Percentiles rank a stretch among this genome's conserved stretches.
Conservation (phyloP, 2,113 vertebrate genomes). For the Donacobius atricapilla region DNA sequence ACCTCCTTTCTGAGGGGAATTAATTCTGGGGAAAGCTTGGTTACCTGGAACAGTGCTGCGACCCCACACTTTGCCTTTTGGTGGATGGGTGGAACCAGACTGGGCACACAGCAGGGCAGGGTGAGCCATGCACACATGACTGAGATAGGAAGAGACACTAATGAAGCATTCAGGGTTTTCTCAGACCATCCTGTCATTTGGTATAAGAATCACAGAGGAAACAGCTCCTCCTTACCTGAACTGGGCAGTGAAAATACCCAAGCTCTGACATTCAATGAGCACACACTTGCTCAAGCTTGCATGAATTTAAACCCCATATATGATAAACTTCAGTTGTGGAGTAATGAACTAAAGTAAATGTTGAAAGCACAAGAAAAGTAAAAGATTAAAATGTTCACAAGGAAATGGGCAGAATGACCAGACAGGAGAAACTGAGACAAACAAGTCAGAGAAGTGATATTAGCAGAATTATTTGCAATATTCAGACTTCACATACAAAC, state of each 20-base stretch:
- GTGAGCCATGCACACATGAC: background rate
- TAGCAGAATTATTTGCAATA: background rate
- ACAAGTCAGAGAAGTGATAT: background rate
- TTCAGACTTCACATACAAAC: background rate
- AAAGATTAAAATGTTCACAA: background rate
- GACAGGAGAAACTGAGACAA: background rate
- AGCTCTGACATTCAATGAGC: background rate
- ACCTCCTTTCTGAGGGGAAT: background rate
- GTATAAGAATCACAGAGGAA: conserved; percentile 25
- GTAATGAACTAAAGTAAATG: background rate
- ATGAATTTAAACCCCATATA: background rate
- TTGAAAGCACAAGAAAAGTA: background rate
- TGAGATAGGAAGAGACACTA: background rate
- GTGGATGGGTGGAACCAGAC: background rate
- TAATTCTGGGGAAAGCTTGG: background rate
- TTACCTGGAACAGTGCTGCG: background rate
- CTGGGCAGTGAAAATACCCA: background rate
- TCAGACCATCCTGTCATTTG: conserved; percentile 31
- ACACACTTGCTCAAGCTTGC: background rate
- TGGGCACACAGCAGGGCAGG: background rate
- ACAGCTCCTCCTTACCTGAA: background rate
- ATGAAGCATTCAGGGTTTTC: background rate
- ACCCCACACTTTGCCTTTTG: background rate
- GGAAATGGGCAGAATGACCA: background rate
- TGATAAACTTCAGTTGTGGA: background rate